Conservation (phyloP, 2,113 vertebrate genomes). For the Chloropsis hardwickii region DNA sequence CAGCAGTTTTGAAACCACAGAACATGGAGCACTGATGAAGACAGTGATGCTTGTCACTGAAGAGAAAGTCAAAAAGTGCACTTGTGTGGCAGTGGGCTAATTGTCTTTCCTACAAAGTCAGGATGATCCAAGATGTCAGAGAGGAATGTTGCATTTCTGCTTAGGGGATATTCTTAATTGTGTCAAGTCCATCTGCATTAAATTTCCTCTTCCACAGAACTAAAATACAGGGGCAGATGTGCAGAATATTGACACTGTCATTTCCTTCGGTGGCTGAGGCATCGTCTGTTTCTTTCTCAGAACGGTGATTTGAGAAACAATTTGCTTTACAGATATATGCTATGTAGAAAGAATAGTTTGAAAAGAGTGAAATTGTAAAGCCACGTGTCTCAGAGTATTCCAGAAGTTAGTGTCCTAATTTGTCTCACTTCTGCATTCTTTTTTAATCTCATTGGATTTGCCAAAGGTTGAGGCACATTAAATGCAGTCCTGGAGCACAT, state of each 20-base stretch:
- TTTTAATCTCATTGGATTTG: neutral
- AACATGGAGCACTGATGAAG: neutral
- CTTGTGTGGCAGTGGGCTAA: neutral
- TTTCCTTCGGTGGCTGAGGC: neutral
- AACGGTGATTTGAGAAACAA: neutral
- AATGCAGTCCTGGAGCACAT: neutral
- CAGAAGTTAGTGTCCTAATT: neutral
- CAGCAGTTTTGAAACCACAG: neutral
- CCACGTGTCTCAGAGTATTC: neutral
- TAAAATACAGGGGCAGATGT: neutral
- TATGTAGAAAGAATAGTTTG: neutral
- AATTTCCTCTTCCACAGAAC: neutral
- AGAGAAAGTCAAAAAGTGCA: neutral
- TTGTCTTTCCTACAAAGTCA: neutral
- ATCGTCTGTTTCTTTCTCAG: neutral
- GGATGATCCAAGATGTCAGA: neutral
- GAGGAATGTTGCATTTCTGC: neutral
- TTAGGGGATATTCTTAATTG: slow-evolving; percentile 1
- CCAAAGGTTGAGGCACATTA: neutral
- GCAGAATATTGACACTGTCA: neutral
- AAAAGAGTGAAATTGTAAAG: neutral
- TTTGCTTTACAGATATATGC: neutral
- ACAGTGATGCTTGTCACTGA: neutral
- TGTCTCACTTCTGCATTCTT: neutral
- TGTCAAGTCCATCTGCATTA: neutral